Percentiles rank a stretch among this genome's conserved stretches.
Evolutionary conservation across 2,113 vertebrate species (phyloP).

Genomic region (Dasypus novemcinctus): DNA sequence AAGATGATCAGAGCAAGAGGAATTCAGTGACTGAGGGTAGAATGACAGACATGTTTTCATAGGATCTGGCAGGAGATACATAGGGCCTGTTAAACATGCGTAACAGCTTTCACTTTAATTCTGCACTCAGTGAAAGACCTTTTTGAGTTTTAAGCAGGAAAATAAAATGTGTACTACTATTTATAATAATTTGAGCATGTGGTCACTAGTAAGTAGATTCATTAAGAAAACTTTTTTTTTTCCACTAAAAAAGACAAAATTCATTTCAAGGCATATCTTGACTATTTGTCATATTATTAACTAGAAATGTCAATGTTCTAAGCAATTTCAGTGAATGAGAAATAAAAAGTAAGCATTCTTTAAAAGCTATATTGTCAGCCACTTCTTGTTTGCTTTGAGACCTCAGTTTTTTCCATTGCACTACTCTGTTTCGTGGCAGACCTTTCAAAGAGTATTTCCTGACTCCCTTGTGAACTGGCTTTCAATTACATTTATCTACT

Average conservation of each 20-base stretch:
- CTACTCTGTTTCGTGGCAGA: background rate
- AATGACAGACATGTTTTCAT: background rate
- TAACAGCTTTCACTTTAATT: background rate
- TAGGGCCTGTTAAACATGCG: background rate
- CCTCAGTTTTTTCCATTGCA: background rate
- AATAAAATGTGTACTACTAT: background rate
- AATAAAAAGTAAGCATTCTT: background rate
- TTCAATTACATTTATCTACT: background rate
- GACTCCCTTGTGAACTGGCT: background rate
- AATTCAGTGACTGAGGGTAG: background rate
- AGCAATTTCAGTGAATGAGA: background rate
- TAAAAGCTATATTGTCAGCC: background rate
- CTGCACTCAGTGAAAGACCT: fast-evolving
- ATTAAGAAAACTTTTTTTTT: background rate
- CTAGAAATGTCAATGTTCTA: background rate
- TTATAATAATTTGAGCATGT: background rate
- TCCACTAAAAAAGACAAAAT: background rate
- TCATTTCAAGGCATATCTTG: background rate
- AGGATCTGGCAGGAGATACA: background rate
- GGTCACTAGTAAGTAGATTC: background rate
- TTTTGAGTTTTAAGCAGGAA: background rate
- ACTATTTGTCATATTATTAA: background rate
- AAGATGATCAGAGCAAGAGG: background rate
- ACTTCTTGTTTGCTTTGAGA: background rate
- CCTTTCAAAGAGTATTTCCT: background rate